Evolutionary conservation across 2,888 invertebrate genomes (phyloP), one percentile per base, ranked within the genome.

Genomic region (Drosophila kuntzei): DNA sequence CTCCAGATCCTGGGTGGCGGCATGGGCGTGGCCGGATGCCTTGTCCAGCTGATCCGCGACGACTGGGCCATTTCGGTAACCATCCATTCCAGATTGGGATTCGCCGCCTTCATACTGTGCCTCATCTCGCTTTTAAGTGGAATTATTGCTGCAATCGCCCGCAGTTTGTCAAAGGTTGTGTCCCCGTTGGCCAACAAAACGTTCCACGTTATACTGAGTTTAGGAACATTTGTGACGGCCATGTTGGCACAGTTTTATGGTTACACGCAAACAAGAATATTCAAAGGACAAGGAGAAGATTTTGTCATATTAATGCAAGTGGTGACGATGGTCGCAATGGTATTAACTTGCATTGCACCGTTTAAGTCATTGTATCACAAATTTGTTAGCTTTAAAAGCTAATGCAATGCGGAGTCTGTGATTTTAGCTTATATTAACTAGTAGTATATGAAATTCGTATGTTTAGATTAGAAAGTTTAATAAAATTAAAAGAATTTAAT

Each of bases 191-290:
- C 82, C n/a, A 91, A 89, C 62, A 91, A 91, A 55, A 80, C 80
- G 9, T 67, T 91, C 46, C 91, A 91, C 61, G 88, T 87, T 25
- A 16, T 87, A 5, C 57, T 91, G 18, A 90, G 91, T 25, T 37
- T 91, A 32, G 69, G 74, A 2, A 80, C 90, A 8, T 91, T 88
- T 63, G 83, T 87, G 3, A 74, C 84, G 4, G 91, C 90, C 9
- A 73, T 90, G 76, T n/a, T 87, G 47, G 78, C 90, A 0, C 89
- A 90, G 66, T 91, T 71, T 32, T 91, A 90, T 59, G 91, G 91
- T n/a, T 91, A 83, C 44, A 72, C 68, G 0, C 71, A 90, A 34
- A 90, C 87, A 0, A 57, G 82, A 0, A 88, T 90, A 41, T 89
- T 91, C 54, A 62, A 55, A 6, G 59, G 74, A 0, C 79, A 82